Conservation (phyloP, 2,888 invertebrate species). For the Scelioninae gen. 2 region DNA sequence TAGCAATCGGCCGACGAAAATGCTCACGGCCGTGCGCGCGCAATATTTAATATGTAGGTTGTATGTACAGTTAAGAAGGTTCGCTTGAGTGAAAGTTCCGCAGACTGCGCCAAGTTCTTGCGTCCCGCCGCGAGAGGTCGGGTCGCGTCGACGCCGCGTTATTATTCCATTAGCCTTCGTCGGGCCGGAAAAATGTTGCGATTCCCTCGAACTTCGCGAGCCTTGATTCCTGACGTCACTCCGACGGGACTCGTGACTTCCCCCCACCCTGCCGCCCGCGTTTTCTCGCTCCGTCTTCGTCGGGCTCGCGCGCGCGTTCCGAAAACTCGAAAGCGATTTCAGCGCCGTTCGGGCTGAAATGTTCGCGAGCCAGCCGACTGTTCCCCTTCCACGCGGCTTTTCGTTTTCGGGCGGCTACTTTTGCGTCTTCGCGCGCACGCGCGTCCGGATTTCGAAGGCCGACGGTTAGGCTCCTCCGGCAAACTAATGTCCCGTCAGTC, state of each 20-base stretch:
- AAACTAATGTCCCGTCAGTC: too few relatives aligned
- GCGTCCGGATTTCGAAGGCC: too few relatives aligned
- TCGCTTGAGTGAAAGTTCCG: constrained; percentile 55
- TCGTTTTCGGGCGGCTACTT: too few relatives aligned
- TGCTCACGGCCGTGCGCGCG: constrained; percentile 22
- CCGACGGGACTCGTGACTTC: not conserved
- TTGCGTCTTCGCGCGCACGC: too few relatives aligned
- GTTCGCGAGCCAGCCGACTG: too few relatives aligned
- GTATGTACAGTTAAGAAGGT: constrained; percentile 56
- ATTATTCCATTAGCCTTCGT: constrained; percentile 48
- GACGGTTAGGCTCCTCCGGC: too few relatives aligned
- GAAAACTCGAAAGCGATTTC: too few relatives aligned
- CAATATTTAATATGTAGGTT: constrained; percentile 53
- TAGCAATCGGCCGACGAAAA: constrained; percentile 26
- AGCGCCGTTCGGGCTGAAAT: too few relatives aligned
- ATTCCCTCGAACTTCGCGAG: constrained; percentile 30
- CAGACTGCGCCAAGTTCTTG: constrained; percentile 35
- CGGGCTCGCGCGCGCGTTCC: too few relatives aligned
- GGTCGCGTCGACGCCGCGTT: constrained; percentile 21
- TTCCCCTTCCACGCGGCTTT: too few relatives aligned
- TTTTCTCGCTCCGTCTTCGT: too few relatives aligned
- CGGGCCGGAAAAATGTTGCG: constrained; percentile 33
- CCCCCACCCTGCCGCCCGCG: too few relatives aligned
- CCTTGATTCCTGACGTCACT: constrained; percentile 33
- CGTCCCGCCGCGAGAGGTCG: constrained; percentile 14